These are phyloP conservation scores for Drosophila colorata DNA, from an alignment of 2,888 invertebrate species.

Conservation along the genomic window DNA sequence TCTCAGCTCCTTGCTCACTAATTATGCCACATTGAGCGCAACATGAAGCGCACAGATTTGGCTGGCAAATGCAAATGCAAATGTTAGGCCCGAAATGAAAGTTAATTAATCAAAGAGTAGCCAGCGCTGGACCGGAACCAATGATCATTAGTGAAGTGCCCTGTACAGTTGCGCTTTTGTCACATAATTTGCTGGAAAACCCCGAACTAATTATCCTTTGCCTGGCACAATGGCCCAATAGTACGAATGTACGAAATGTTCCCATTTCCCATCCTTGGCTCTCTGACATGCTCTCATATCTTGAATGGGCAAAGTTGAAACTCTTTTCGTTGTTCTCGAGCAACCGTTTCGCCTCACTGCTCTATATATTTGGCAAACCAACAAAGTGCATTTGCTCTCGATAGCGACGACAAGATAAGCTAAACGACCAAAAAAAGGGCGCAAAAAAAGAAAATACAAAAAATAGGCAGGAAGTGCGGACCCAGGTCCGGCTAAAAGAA, in stretches of 20 bases:
- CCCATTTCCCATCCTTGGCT: slow-evolving; percentile 12
- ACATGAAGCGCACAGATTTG: slow-evolving; percentile 60
- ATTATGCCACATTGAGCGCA: slow-evolving; percentile 67
- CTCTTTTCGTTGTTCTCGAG: slow-evolving; percentile 41
- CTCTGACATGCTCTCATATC: slow-evolving; percentile 22
- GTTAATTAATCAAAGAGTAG: slow-evolving; percentile 69
- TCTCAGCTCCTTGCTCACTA: slow-evolving; percentile 37
- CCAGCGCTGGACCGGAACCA: slow-evolving; percentile 66
- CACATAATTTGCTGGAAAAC: slow-evolving; percentile 36
- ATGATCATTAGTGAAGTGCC: slow-evolving; percentile 67
- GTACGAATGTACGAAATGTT: slow-evolving; percentile 2
- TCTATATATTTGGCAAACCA: slow-evolving; percentile 63
- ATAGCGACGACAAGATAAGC: slow-evolving; percentile 53
- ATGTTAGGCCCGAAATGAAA: slow-evolving; percentile 23
- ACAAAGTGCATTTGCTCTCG: slow-evolving; percentile 32
- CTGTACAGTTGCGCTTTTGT: slow-evolving; percentile 47
- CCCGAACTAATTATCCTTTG: slow-evolving; percentile 55
- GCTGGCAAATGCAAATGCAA: slow-evolving; percentile 52
- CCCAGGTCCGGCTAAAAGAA: slow-evolving; percentile 13
- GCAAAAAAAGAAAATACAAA: background rate
- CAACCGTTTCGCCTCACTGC: slow-evolving; percentile 60
- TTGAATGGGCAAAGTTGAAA: slow-evolving; percentile 38
- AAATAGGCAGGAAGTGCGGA: slow-evolving; percentile 54
- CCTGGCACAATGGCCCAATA: slow-evolving; percentile 10
- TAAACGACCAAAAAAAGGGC: slow-evolving; percentile 8